These are phyloP conservation scores for Vanessa tameamea DNA, from an alignment of 1,140 invertebrate genomes.

Conservation along the genomic window DNA sequence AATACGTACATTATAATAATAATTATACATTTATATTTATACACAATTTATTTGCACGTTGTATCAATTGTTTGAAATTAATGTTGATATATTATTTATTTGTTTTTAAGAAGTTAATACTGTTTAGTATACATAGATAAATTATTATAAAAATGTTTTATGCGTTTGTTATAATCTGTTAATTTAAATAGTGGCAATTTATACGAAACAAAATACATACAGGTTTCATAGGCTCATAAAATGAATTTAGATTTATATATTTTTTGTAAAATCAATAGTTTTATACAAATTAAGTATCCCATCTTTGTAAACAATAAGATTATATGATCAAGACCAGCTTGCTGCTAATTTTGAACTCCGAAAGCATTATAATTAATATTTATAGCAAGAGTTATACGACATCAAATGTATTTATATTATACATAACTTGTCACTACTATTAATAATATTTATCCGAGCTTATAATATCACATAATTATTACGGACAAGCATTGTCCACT, in stretches of 20 bases:
- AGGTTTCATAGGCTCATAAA: not conserved
- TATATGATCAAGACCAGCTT: conserved; percentile 33
- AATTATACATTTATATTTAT: conserved; percentile 65
- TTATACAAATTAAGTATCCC: not conserved
- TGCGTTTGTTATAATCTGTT: not conserved
- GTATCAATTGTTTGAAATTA: conserved; percentile 36
- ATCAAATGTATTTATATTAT: conserved; percentile 67
- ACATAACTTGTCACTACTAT: conserved; percentile 51
- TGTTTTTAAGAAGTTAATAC: conserved; percentile 27
- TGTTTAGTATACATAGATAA: conserved; percentile 20
- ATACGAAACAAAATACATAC: not conserved
- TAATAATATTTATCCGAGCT: conserved; percentile 59
- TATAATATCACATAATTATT: conserved; percentile 78
- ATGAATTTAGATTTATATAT: not conserved
- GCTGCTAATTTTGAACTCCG: conserved; percentile 25
- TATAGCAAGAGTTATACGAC: conserved; percentile 54
- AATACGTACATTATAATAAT: conserved; percentile 70
- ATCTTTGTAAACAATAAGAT: not conserved
- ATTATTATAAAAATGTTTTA: not conserved
- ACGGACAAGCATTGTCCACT: conserved; percentile 59
- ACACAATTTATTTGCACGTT: conserved; percentile 66
- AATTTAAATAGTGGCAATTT: not conserved
- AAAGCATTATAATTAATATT: conserved; percentile 30
- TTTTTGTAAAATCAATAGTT: not conserved
- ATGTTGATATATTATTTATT: conserved; percentile 10